phyloP scores from a whole-genome alignment of 2,797 vertebrate species.

The Anisognathus igniventris region DNA sequence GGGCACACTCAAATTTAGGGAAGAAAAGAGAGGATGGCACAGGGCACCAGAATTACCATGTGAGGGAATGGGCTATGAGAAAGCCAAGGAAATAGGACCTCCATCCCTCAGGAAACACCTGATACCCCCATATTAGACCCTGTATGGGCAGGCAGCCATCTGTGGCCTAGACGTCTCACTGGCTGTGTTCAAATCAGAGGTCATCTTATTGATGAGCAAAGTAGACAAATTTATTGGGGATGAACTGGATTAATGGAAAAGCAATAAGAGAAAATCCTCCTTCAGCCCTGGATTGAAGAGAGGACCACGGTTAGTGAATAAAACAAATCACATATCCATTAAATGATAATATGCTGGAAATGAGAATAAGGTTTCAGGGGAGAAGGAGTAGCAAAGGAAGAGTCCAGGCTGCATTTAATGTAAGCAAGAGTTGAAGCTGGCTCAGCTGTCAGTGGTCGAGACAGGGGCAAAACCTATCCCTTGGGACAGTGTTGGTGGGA shows the following conservation, averaged over 20 bases:
- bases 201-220: background rate
- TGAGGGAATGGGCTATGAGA: background rate
- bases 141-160: background rate
- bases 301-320: background rate
- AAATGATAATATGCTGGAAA: background rate
- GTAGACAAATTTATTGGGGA: background rate
- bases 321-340: rapidly evolving
- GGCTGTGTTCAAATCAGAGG: background rate
- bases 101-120: background rate
- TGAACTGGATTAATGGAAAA: background rate
- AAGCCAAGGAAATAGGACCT: background rate
- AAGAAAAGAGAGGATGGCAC: background rate
- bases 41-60: background rate
- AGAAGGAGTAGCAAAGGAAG: background rate
- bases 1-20: background rate
- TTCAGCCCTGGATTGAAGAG: background rate
- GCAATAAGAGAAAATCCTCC: background rate
- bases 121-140: background rate
- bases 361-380: background rate
- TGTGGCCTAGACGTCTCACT: background rate
- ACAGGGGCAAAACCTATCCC: background rate
- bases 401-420: background rate
- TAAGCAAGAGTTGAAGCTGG: background rate
- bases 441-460: background rate
- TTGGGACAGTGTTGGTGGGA: background rate